Percentiles rank a stretch among this genome's conserved stretches.
Evolutionary conservation across 2,113 vertebrate genomes (phyloP).

Genomic region (Psilopsiagon aymara): DNA sequence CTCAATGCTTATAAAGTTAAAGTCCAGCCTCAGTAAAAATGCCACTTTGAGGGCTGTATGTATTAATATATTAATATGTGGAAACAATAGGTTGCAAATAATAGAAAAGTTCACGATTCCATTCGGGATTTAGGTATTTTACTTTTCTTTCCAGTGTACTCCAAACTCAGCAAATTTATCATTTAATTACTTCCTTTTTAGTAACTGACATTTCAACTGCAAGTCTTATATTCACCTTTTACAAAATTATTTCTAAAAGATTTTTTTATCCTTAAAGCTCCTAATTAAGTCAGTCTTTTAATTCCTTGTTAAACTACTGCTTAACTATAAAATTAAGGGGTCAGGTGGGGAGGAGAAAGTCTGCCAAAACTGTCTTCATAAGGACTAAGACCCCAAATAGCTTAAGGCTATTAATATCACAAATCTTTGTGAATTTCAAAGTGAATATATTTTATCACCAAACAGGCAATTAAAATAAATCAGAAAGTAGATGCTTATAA

Average conservation of each 20-base stretch:
- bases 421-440: background rate
- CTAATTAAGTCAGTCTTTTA: background rate
- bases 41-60: background rate
- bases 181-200: background rate
- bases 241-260: background rate
- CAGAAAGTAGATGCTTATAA: background rate
- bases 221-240: background rate
- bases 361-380: background rate
- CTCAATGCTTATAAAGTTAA: background rate
- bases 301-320: background rate
- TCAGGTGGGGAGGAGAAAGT: background rate
- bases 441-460: background rate
- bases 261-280: background rate
- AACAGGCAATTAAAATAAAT: background rate
- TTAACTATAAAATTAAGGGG: background rate
- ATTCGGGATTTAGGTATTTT: background rate
- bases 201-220: background rate
- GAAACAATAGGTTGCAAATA: background rate
- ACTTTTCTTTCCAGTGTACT: background rate
- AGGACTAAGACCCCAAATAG: background rate
- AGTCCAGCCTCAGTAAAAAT: background rate
- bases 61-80: background rate
- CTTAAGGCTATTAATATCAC: background rate
- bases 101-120: background rate
- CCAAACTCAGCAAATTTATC: background rate